These are phyloP conservation scores for Pangasius macronema DNA, from an alignment of 2,797 vertebrate species.

Conservation along the genomic window DNA sequence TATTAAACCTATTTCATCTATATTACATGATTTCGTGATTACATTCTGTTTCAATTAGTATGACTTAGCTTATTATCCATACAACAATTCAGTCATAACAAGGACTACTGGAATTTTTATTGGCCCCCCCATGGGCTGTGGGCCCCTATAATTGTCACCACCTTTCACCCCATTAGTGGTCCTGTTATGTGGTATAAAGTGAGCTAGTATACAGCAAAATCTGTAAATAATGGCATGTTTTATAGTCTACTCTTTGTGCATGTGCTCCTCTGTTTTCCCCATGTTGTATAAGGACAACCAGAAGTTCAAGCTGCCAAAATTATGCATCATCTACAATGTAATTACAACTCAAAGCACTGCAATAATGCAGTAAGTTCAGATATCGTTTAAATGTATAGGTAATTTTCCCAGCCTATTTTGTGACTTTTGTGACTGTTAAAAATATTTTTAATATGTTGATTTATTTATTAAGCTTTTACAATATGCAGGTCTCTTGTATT, in stretches of 20 bases:
- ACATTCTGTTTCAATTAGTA: background rate
- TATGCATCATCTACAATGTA: conserved; percentile 3
- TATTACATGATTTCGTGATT: background rate
- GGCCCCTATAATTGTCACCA: background rate
- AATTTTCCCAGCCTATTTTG: background rate
- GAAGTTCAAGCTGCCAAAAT: background rate
- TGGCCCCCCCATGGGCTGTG: too few relatives aligned
- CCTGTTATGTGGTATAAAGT: background rate
- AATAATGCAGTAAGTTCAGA: background rate
- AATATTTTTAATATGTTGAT: background rate
- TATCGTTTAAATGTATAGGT: background rate
- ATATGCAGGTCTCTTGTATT: background rate
- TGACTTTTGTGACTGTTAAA: background rate
- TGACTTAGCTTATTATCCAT: background rate
- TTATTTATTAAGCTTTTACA: background rate
- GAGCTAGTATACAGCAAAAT: background rate
- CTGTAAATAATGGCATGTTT: background rate
- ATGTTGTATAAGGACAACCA: background rate
- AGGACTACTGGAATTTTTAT: background rate
- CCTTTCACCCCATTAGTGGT: background rate
- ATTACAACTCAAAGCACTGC: background rate
- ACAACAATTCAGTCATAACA: background rate
- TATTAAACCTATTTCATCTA: background rate
- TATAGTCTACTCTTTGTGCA: background rate
- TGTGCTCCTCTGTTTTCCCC: background rate